These are phyloP conservation scores for Xestia ashworthii DNA, from an alignment of 2,888 invertebrate species.

Conservation along the genomic window DNA sequence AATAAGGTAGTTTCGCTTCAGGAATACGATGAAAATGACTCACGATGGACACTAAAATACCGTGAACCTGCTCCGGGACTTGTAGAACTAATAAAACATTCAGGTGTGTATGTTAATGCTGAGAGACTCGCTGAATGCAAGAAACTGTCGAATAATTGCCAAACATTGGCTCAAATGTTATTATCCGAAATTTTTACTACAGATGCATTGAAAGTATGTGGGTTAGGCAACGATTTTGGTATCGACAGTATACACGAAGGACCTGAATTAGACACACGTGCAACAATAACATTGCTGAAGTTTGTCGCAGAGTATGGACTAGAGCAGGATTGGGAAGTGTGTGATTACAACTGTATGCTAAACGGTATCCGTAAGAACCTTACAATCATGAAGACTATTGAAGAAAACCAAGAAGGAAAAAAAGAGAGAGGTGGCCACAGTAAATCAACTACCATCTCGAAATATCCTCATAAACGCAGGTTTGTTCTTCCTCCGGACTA, in stretches of 20 bases:
- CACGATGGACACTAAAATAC: slow-evolving; percentile 30
- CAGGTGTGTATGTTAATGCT: slow-evolving; percentile 10
- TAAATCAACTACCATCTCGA: neutral
- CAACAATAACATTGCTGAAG: neutral
- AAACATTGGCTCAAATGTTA: neutral
- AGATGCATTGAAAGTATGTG: slow-evolving; percentile 10
- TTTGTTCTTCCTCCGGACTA: neutral
- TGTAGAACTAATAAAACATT: slow-evolving; percentile 12
- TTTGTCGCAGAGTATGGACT: slow-evolving; percentile 8
- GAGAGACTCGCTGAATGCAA: slow-evolving; percentile 2
- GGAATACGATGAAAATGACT: slow-evolving; percentile 7
- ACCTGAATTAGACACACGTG: slow-evolving; percentile 1
- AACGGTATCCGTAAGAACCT: neutral
- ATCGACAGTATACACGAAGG: neutral
- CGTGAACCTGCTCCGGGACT: slow-evolving; percentile 7
- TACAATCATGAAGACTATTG: neutral
- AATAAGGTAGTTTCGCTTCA: neutral
- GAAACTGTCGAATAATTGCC: neutral
- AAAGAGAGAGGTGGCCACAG: neutral
- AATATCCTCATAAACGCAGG: neutral
- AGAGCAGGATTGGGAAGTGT: neutral
- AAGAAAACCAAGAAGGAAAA: neutral
- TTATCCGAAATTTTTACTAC: slow-evolving; percentile 6
- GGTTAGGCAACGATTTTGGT: neutral
- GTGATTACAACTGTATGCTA: neutral